phyloP scores from a whole-genome alignment of 2,888 invertebrate species.

The Leptopilina syphax region DNA sequence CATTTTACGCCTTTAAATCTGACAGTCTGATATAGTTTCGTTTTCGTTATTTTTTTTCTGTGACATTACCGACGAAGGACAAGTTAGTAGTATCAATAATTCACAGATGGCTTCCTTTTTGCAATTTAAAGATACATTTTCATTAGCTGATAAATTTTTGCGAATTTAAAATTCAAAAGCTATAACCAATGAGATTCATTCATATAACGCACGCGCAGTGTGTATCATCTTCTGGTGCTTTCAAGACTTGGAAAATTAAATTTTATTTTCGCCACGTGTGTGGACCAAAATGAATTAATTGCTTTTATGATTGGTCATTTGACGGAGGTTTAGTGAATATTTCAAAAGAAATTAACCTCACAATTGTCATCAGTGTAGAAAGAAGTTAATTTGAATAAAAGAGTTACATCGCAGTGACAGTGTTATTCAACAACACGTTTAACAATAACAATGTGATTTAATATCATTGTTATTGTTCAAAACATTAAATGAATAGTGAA shows the following conservation, averaged over 20 bases:
- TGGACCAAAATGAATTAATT: conserved; percentile 8
- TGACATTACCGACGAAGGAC: not conserved
- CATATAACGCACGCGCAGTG: no score
- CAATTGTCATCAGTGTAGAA: not conserved
- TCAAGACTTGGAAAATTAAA: not conserved
- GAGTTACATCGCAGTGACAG: not conserved
- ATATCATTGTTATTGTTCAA: not conserved
- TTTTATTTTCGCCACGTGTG: conserved; percentile 32
- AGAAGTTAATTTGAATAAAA: not conserved
- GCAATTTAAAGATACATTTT: not conserved
- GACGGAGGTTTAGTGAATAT: conserved; percentile 5
- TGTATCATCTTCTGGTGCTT: not conserved
- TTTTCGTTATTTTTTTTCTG: not conserved
- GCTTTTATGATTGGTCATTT: not conserved
- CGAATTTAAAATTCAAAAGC: not conserved
- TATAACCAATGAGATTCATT: not conserved
- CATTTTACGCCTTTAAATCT: conserved; percentile 12
- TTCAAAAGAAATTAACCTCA: not conserved
- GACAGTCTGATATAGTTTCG: not conserved
- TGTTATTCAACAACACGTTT: not conserved
- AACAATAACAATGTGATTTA: not conserved
- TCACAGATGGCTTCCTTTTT: not conserved
- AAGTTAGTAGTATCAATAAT: not conserved
- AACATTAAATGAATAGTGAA: not conserved
- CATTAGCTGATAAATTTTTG: not conserved